Base-by-base conservation (phyloP, 2,888 invertebrate species). In the Melikaiella ostensackeni region DNA sequence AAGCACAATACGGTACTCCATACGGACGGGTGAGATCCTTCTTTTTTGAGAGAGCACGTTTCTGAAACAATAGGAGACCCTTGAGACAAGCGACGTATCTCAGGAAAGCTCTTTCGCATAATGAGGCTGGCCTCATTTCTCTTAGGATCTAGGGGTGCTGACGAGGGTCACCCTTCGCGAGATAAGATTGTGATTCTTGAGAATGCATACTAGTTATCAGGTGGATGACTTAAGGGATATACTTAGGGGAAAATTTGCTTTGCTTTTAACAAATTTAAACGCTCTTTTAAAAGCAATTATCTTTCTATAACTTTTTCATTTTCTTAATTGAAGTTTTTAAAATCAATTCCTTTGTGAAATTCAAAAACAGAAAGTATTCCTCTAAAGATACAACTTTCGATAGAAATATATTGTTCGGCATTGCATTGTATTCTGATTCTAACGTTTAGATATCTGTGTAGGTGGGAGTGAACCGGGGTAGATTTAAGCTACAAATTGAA, bases 101-200 rank as follows among this genome's bases (percentile, higher is more conserved):
- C 80, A 75, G 81, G 57, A 57, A 57, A 57, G 57, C 57, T 57
- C 81, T 83, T 75, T 80, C 77, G 83, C 82, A 84, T 85, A 87
- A 87, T 84, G 85, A 87, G 86, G 75, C 75, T 82, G 83, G 83
- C 82, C 82, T 83, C 83, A 82, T 83, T 84, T 84, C 80, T 78
- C 79, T 81, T 78, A 57, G 57, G 24, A 57, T 57, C 13, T 13
- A 13, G 57, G 57, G 24, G 57, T 57, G 57, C 57, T 57, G 57
- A 57, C 57, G 57, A 57, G 57, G 24, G 57, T 24, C 24, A 57
- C 57, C 57, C 57, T 57, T 57, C 13, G 13, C 24, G 24, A 57
- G 57, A 57, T 57, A 57, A 57, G 57, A 57, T 57, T 57, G 11
- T 57, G 11, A 57, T 57, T 57, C 57, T 57, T 57, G 24, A 57